These are phyloP conservation scores for Drosophila crucigera DNA, from an alignment of 2,888 invertebrate genomes.

Conservation along the genomic window DNA sequence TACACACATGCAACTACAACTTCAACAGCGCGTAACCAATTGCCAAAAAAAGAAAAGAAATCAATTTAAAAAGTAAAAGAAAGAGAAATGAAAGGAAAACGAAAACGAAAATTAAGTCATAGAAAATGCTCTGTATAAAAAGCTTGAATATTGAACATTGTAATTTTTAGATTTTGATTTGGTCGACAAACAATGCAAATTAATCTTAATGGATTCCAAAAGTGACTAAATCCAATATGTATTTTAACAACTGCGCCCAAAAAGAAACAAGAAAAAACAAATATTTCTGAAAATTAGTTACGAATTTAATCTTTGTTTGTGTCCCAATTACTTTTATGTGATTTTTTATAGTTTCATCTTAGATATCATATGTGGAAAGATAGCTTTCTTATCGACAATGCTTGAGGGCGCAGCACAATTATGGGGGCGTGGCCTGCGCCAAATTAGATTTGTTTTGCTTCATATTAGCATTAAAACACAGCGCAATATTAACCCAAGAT, in stretches of 20 bases:
- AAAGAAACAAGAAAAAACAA: constrained; percentile 2
- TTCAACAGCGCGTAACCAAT: constrained; percentile 72
- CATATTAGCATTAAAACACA: constrained; percentile 49
- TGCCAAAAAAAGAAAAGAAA: constrained; percentile 60
- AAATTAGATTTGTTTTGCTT: constrained; percentile 38
- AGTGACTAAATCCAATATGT: constrained; percentile 27
- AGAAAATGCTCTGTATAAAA: constrained; percentile 50
- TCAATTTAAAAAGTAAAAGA: constrained; percentile 5
- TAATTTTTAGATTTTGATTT: constrained; percentile 39
- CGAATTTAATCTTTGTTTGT: constrained; percentile 62
- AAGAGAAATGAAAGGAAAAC: constrained; percentile 16
- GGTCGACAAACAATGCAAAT: constrained; percentile 38
- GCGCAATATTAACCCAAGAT: constrained; percentile 77
- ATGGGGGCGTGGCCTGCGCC: constrained; percentile 20
- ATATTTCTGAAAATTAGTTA: constrained; percentile 59
- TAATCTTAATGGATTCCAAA: constrained; percentile 56
- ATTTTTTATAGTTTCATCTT: constrained; percentile 55
- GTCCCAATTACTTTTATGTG: constrained; percentile 49
- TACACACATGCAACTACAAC: constrained; percentile 21
- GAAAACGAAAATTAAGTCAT: constrained; percentile 34
- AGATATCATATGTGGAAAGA: constrained; percentile 15
- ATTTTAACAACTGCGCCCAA: constrained; percentile 26
- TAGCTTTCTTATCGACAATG: constrained; percentile 31
- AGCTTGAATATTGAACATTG: constrained; percentile 50
- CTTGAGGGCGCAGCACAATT: constrained; percentile 45